Evolutionary conservation across 1,140 invertebrate species (phyloP), one percentile per base, ranked within the genome.

Genomic region (Drosophila ercepeae): DNA sequence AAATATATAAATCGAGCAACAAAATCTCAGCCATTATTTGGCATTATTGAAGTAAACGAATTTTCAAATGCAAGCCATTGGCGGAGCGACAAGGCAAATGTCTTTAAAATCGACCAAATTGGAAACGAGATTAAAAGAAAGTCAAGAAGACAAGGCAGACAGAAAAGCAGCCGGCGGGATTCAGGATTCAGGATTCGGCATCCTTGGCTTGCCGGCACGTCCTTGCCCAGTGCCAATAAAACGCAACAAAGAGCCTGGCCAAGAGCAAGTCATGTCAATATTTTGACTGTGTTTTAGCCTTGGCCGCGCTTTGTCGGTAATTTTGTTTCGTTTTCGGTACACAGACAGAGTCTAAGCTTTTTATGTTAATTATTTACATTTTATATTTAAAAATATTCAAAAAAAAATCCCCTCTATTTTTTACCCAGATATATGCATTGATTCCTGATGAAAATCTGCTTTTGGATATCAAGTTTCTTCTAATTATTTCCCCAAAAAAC

Each of bases 1-100:
- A 13, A 7, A 14, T 13, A 14, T 59, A 63, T 72, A 78, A 78
- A 78, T 77, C 68, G 75, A 48, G 44, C 55, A 78, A 63, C 75
- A 39, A 78, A 78, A 78, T 78, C 75, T 78, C 75, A 54, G 75
- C 75, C 75, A 78, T 78, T 78, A 78, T 73, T 78, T 78, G 69
- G 75, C 57, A 78, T 78, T 78, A 78, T 78, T 78, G 75, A 58
- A 78, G 75, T 78, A 78, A 78, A 74, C 75, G 75, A 78, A 78
- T 78, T 67, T 54, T 49, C 44, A 68, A 78, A 78, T 74, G 75
- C 75, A 61, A 29, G 52, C 49, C 52, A 61, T 69, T 60, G 9
- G 3, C 48, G 58, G 45, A 55, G 41, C 13, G 36, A 16, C 55
- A 36, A 57, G 46, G 34, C 45, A 77, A 78, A 78, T 72, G 68